Conservation (phyloP, 2,113 vertebrate species). For the Phalacrocorax brasilianus region DNA sequence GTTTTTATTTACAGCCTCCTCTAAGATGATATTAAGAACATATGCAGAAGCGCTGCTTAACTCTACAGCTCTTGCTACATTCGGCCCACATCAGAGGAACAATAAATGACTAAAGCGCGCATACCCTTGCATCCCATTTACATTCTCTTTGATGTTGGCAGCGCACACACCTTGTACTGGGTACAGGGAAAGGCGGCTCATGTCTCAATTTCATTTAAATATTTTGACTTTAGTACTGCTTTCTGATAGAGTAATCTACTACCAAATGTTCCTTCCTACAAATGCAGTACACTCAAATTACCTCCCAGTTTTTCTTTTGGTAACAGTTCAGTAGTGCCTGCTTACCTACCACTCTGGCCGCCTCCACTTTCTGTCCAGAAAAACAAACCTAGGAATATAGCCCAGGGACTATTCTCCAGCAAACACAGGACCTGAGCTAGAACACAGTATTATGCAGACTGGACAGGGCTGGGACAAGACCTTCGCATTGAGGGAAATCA, state of each 20-base stretch:
- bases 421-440: neutral
- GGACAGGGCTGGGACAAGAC: neutral
- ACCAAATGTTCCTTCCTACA: neutral
- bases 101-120: neutral
- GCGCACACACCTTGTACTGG: neutral
- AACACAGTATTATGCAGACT: neutral
- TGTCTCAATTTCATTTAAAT: neutral
- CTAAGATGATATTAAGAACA: neutral
- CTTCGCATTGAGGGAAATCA: neutral
- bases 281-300: neutral
- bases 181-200: neutral
- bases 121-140: neutral
- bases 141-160: neutral
- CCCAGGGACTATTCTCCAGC: neutral
- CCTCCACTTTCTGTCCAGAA: neutral
- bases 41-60: neutral
- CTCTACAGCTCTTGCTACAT: neutral
- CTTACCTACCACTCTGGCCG: neutral
- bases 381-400: neutral
- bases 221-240: neutral
- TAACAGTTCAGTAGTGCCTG: neutral
- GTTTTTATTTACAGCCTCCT: slow-evolving; percentile 24
- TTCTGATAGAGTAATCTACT: neutral
- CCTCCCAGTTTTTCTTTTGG: neutral
- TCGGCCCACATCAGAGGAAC: neutral